Evolutionary conservation across 2,888 invertebrate genomes (phyloP).

Genomic region (Trisateles emortualis): DNA sequence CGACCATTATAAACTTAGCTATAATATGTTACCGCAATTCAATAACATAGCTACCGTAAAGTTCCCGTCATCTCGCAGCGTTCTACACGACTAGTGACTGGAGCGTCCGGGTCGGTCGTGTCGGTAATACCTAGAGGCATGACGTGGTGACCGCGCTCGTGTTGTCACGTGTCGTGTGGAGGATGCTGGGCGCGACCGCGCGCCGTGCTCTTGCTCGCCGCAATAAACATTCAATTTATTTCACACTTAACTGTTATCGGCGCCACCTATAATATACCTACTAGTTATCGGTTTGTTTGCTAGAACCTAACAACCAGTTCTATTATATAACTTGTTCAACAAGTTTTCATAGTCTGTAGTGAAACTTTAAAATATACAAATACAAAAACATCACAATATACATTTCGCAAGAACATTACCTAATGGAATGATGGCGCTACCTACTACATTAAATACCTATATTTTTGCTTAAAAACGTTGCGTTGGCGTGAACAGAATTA

Average conservation of each 20-base stretch:
- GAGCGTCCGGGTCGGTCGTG: no score
- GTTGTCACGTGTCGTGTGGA: no score
- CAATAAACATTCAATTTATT: constrained; percentile 3
- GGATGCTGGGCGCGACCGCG: no score
- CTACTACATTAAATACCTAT: no score
- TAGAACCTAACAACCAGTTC: not conserved
- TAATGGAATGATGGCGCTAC: no score
- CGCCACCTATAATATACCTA: not conserved
- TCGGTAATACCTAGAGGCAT: not conserved
- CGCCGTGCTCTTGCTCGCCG: not conserved
- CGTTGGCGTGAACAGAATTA: no score
- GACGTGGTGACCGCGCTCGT: no score
- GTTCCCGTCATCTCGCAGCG: not conserved
- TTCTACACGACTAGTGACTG: no score
- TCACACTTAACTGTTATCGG: constrained; percentile 5
- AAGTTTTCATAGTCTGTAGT: not conserved
- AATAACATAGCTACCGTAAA: not conserved
- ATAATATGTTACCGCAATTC: not conserved
- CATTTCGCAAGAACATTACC: no score
- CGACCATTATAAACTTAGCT: not conserved
- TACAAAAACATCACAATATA: no score
- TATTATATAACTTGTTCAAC: not conserved
- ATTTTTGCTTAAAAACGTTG: no score
- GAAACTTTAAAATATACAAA: not conserved
- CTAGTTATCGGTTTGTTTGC: not conserved